Evolutionary conservation across 1,140 invertebrate species (phyloP), one percentile per base, ranked within the genome.

Genomic region (Brachionus paranguensis): DNA sequence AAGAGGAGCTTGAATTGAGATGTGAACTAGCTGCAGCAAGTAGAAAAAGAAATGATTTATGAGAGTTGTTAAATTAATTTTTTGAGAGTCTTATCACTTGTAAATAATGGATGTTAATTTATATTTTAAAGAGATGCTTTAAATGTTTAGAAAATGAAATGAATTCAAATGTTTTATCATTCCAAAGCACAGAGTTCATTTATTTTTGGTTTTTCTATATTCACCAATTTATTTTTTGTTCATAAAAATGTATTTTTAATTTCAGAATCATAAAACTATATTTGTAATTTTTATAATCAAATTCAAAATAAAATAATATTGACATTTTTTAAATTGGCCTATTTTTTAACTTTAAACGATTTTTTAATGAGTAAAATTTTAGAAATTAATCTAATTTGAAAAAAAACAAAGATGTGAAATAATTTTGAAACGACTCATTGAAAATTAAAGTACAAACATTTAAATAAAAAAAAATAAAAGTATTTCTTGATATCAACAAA

Each of bases 1-100:
- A 68, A 68, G 68, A 68, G 47, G 81, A 83, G 53, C n/a, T 83
- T 2, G 81, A 83, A 33, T 68, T 81, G 64, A 60, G 78, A 76
- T 76, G 72, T 76, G 72, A 76, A 76, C 24, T 76, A 50, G 72
- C 72, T 5, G 72, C 72, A 20, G 72, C 72, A 27, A 76, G 47
- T 50, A 45, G 72, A 76, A 76, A 76, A 50, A 47, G 72, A 27
- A 76, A 76, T 50, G 72, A 76, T 29, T 76, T 76, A 50, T 76
- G 20, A 45, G 17, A 17, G 3, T 43, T 74, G 20, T 45, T 70
- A 33, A 70, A 24, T 70, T 14, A 37, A 29, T 70, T 70, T 72
- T 74, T 74, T 45, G 70, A 43, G 14, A 17, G 4, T 74, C 24
- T 74, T 29, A 29, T 33, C 10, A 68, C 4, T 33, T 68, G 65